Evolutionary conservation across 1,140 invertebrate species (phyloP).

Genomic region (Diorhabda elongata): DNA sequence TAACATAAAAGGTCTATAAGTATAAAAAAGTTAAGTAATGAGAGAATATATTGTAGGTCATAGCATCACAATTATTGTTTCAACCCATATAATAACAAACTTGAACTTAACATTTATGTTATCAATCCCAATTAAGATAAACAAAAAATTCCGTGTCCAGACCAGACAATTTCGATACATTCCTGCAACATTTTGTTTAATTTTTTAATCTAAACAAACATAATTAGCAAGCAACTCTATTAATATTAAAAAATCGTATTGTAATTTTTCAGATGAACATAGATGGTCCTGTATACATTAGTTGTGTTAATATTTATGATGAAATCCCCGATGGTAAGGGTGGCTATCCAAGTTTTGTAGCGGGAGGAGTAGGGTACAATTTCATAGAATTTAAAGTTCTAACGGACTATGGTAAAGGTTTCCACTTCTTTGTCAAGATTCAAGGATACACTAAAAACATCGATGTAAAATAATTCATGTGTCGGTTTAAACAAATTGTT

Average conservation of each 20-base stretch:
- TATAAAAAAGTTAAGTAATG: too few relatives aligned
- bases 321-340: conserved; percentile 34
- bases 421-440: conserved; percentile 41
- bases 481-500: too few relatives aligned
- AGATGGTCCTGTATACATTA: conserved; percentile 36
- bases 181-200: too few relatives aligned
- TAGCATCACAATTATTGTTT: too few relatives aligned
- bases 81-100: too few relatives aligned
- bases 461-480: background rate
- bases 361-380: conserved; percentile 40
- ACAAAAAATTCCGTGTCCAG: too few relatives aligned
- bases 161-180: too few relatives aligned
- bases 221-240: background rate
- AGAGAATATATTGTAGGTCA: too few relatives aligned
- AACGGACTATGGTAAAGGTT: conserved; percentile 39
- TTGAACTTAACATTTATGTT: too few relatives aligned
- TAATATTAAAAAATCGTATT: background rate
- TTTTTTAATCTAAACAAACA: too few relatives aligned
- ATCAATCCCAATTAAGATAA: too few relatives aligned
- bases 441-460: conserved; percentile 23
- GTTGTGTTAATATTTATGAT: conserved; percentile 39
- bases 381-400: conserved; percentile 38
- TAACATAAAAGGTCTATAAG: too few relatives aligned
- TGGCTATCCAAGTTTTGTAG: conserved; percentile 34
- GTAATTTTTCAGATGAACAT: conserved; percentile 36